These are phyloP conservation scores for Alloplasta piceator DNA, from an alignment of 2,888 invertebrate genomes.

Conservation along the genomic window DNA sequence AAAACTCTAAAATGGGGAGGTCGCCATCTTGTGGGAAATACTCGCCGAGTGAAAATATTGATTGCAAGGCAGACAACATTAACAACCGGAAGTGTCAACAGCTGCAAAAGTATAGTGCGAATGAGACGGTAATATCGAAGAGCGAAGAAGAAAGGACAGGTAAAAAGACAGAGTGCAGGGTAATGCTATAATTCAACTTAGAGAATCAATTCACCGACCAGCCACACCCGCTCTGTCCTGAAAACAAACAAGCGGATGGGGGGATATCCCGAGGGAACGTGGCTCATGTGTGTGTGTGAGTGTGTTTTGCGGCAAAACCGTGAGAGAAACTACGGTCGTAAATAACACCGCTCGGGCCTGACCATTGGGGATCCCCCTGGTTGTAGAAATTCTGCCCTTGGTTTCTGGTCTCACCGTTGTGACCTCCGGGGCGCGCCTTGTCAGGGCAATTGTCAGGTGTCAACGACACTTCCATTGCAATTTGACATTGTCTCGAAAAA, in stretches of 20 bases:
- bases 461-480: slow-evolving; percentile 24
- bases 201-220: slow-evolving; percentile 74
- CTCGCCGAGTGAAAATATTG: no score
- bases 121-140: slow-evolving; percentile 20
- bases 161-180: slow-evolving; percentile 8
- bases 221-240: slow-evolving; percentile 26
- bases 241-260: slow-evolving; percentile 50
- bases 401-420: slow-evolving; percentile 42
- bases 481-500: slow-evolving; percentile 16
- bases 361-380: slow-evolving; percentile 45
- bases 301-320: slow-evolving; percentile 41
- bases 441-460: slow-evolving; percentile 47
- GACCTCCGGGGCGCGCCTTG: slow-evolving; percentile 27
- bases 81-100: slow-evolving; percentile 70
- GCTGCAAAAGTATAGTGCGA: slow-evolving; percentile 22
- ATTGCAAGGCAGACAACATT: slow-evolving; percentile 70
- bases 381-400: slow-evolving; percentile 51
- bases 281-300: slow-evolving; percentile 1
- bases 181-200: slow-evolving; percentile 77
- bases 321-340: slow-evolving; percentile 52
- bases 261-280: slow-evolving; percentile 22
- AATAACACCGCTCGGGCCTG: slow-evolving; percentile 50
- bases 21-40: no score
- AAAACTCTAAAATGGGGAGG: no score
- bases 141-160: slow-evolving; percentile 3